phyloP scores from a whole-genome alignment of 2,888 invertebrate genomes.

The Morinoia aosen region DNA sequence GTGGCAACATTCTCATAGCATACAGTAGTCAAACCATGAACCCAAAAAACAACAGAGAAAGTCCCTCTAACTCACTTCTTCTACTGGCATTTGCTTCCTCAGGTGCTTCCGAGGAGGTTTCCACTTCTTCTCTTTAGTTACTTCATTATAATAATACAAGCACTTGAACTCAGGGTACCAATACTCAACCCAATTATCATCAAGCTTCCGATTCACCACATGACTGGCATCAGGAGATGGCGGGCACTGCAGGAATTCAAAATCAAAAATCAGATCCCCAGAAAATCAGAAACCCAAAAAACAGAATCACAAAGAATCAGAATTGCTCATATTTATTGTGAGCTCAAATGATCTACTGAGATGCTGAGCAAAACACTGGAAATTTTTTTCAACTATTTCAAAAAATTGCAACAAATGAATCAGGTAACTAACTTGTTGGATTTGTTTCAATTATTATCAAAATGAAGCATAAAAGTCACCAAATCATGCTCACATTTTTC shows the following conservation, averaged over 20 bases:
- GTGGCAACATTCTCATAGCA: no score
- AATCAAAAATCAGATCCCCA: background rate
- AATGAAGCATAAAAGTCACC: background rate
- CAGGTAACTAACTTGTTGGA: background rate
- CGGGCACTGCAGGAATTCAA: conserved; percentile 29
- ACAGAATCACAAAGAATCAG: background rate
- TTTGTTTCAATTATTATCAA: background rate
- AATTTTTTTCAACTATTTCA: background rate
- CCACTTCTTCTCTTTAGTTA: conserved; percentile 69
- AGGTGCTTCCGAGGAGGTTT: conserved; percentile 67
- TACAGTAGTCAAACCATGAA: background rate
- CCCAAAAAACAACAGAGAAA: background rate
- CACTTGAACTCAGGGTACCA: conserved; percentile 72
- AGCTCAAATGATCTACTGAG: background rate
- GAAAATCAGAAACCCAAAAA: background rate
- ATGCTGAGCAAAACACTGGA: background rate
- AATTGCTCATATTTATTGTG: background rate
- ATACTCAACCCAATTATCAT: conserved; percentile 74
- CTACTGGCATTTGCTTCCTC: background rate
- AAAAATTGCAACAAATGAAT: background rate
- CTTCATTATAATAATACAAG: conserved; percentile 74
- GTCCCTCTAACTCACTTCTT: background rate
- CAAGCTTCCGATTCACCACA: conserved; percentile 69
- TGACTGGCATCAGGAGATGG: conserved; percentile 55
- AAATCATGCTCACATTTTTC: background rate